Base-by-base conservation (phyloP, 2,113 vertebrate species). In the Poeciliopsis occidentalis region DNA sequence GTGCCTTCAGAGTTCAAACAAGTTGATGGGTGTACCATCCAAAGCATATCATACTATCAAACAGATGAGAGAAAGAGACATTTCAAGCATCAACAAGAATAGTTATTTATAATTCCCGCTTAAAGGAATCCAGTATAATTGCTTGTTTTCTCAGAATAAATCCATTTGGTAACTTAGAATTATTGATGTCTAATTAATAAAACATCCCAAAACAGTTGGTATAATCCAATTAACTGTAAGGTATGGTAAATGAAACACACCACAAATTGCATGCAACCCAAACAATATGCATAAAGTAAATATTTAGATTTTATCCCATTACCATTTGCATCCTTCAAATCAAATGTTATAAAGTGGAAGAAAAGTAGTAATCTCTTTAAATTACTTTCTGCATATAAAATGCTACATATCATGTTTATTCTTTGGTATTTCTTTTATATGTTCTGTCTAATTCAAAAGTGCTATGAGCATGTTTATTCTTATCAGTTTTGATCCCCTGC, bases 281-380 rank as follows among this genome's bases (percentile, higher is more conserved):
- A 88, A 87, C 69, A 88, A 77, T 77, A 64, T 76, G 72, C 17
- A 69, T 84, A 82, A 79, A 64, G 61, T 64, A 61, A 12, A 70
- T 54, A 78, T 76, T 79, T 61, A 85, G 57, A 54, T 31, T 65
- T 72, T 76, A 83, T 69, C 60, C 64, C 34, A 84, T 81, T 85
- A 73, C 64, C 72, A 39, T 95, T 88, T 89, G 93, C 93, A 27
- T 95, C 93, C 61, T 96, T 94, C 69, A 95, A 95, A 78, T 79
- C 76, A 68, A 87, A 87, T 82, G 60, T 29, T 64, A 78, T 78
- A 69, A 64, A 80, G 62, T 75, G 10, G 37, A 60, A 64, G 69
- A 72, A 85, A 87, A 73, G 60, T 83, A 78, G 77, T 75, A 22
- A 78, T 89, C 34, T 84, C 61, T 83, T 64, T 77, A 57, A 87